phyloP scores from a whole-genome alignment of 2,113 vertebrate species.

The Nerophis lumbriciformis region DNA sequence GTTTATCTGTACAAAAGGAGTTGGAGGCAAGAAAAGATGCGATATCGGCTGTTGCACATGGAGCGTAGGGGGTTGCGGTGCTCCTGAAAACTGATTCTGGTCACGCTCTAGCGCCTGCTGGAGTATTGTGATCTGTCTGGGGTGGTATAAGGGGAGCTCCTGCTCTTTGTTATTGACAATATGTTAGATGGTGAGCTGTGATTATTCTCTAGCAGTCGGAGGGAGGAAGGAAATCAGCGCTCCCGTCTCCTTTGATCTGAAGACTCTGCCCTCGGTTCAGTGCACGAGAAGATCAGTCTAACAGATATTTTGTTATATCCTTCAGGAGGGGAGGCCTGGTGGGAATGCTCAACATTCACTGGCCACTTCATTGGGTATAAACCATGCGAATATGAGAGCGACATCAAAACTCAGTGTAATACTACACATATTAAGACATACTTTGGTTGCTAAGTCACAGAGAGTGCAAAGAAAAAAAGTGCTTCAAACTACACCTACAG shows the following conservation, averaged over 20 bases:
- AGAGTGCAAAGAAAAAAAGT: not conserved
- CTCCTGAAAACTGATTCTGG: slow-evolving; percentile 49
- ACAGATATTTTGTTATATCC: slow-evolving; percentile 21
- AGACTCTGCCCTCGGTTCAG: slow-evolving; percentile 32
- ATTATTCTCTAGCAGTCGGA: slow-evolving; percentile 49
- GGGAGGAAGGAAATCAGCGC: slow-evolving; percentile 50
- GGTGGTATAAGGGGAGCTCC: slow-evolving; percentile 27
- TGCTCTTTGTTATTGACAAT: slow-evolving; percentile 60
- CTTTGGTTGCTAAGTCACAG: not conserved
- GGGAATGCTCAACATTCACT: not conserved
- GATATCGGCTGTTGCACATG: not conserved
- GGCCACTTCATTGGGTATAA: not conserved
- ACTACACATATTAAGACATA: not conserved
- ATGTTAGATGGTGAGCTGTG: slow-evolving; percentile 56
- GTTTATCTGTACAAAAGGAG: slow-evolving; percentile 18
- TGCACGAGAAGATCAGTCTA: slow-evolving; percentile 15
- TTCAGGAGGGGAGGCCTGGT: not conserved
- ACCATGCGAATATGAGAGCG: not conserved
- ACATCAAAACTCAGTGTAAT: not conserved
- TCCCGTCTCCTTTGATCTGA: slow-evolving; percentile 38
- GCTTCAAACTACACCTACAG: no score
- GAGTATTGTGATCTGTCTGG: slow-evolving; percentile 51
- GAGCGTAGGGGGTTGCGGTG: not conserved
- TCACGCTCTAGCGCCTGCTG: slow-evolving; percentile 50
- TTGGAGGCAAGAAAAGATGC: slow-evolving; percentile 26